Evolutionary conservation across 2,797 vertebrate genomes (phyloP).

Genomic region (Craterocephalus amniculus): DNA sequence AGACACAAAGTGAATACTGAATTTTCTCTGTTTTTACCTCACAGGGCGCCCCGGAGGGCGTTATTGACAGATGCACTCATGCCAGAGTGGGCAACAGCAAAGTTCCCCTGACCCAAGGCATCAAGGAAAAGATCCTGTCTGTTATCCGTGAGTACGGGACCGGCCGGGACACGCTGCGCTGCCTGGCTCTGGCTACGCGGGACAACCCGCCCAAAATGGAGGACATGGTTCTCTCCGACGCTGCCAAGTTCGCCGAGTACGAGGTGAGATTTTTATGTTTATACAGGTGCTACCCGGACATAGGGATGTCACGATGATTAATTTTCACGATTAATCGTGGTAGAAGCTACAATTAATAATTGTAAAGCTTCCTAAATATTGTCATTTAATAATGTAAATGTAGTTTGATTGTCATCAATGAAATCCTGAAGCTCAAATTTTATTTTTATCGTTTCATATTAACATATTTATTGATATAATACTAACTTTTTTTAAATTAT

Average conservation of each 20-base stretch:
- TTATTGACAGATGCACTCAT: slow-evolving; percentile 93
- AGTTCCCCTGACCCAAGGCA: slow-evolving; percentile 84
- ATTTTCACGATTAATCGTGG: no score
- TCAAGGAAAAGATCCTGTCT: slow-evolving; percentile 95
- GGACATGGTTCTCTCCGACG: slow-evolving; percentile 92
- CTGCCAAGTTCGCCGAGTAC: slow-evolving; percentile 89
- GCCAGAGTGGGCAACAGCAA: slow-evolving; percentile 90
- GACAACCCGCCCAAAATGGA: slow-evolving; percentile 92
- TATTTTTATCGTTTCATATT: no score
- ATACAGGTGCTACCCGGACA: no score
- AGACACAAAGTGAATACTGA: not conserved
- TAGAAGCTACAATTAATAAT: no score
- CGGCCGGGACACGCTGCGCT: slow-evolving; percentile 92
- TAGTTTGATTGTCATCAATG: no score
- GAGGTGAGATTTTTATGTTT: slow-evolving; percentile 89
- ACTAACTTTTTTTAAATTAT: no score
- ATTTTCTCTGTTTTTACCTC: not conserved
- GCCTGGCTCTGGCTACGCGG: slow-evolving; percentile 93
- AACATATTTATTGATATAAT: no score
- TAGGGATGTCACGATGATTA: no score
- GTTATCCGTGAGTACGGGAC: slow-evolving; percentile 97
- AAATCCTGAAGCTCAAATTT: no score
- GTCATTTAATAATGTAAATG: no score
- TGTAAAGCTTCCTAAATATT: no score
- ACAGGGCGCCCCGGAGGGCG: slow-evolving; percentile 96